phyloP scores from a whole-genome alignment of 2,113 vertebrate genomes.

The Trematomus loennbergii region DNA sequence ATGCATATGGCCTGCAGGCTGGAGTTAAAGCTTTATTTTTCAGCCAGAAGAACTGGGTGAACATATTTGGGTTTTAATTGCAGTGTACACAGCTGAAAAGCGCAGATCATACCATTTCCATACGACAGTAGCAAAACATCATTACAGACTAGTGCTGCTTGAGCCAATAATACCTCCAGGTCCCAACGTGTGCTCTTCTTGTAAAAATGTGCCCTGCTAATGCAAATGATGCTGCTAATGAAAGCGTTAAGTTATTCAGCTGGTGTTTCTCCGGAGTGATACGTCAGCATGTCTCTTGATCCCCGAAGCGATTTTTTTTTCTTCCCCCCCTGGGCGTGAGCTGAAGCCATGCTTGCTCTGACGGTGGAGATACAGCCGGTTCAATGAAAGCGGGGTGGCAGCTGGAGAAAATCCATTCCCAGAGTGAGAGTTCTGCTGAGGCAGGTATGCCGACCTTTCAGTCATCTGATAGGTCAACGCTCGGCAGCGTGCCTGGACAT shows the following conservation, averaged over 20 bases:
- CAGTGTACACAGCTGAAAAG: constrained; percentile 18
- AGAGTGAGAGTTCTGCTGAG: constrained; percentile 80
- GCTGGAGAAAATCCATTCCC: constrained; percentile 82
- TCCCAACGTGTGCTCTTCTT: constrained; percentile 23
- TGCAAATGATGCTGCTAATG: constrained; percentile 72
- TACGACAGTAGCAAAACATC: not conserved
- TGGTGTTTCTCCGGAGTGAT: constrained; percentile 70
- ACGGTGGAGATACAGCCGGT: constrained; percentile 66
- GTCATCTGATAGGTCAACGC: constrained; percentile 80
- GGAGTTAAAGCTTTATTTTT: constrained; percentile 39
- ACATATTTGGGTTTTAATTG: constrained; percentile 44
- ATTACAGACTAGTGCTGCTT: not conserved
- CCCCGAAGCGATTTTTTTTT: constrained; percentile 65
- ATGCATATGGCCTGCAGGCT: constrained; percentile 64
- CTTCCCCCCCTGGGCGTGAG: constrained; percentile 56
- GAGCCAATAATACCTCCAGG: constrained; percentile 26
- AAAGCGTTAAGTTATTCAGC: constrained; percentile 74
- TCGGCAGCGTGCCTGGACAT: constrained; percentile 74
- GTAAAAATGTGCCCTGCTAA: constrained; percentile 54
- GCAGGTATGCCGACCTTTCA: constrained; percentile 83
- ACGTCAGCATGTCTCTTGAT: constrained; percentile 81
- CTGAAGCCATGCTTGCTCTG: constrained; percentile 62
- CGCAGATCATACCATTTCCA: constrained; percentile 5
- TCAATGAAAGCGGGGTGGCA: constrained; percentile 75
- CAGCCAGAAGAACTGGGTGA: constrained; percentile 2